Conservation (phyloP, 2,113 vertebrate genomes). For the Crotalus helleri region DNA sequence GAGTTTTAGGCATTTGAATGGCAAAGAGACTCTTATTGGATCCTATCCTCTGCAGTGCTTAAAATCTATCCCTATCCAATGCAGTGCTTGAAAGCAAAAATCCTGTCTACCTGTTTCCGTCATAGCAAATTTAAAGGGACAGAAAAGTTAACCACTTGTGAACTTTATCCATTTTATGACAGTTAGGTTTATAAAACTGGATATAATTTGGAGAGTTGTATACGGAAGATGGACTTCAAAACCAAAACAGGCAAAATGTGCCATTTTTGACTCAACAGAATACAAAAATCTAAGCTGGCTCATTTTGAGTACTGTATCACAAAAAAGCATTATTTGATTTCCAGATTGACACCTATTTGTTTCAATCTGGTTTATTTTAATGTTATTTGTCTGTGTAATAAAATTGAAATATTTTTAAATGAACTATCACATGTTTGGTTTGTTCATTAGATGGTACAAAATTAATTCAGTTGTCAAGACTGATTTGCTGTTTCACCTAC, state of each 20-base stretch:
- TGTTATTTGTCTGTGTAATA: not conserved
- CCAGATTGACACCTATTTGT: not conserved
- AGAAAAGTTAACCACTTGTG: not conserved
- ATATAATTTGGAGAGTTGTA: not conserved
- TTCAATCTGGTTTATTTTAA: not conserved
- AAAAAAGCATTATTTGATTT: not conserved
- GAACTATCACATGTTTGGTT: not conserved
- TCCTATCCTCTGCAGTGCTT: not conserved
- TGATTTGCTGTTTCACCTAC: too few species aligned
- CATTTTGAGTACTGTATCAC: not conserved
- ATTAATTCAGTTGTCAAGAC: not conserved
- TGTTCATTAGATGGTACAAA: not conserved
- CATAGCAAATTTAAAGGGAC: not conserved
- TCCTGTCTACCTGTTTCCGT: not conserved
- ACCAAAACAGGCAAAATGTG: not conserved
- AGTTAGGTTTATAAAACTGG: not conserved
- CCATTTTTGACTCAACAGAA: not conserved
- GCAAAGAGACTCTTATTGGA: not conserved
- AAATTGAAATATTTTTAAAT: not conserved
- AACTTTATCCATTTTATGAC: not conserved
- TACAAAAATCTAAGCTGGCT: not conserved
- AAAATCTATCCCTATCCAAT: not conserved
- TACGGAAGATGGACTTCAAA: not conserved
- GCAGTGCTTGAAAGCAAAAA: not conserved
- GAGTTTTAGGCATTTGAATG: not conserved